Evolutionary conservation across 2,888 invertebrate genomes (phyloP).

Genomic region (Lithophane socia): DNA sequence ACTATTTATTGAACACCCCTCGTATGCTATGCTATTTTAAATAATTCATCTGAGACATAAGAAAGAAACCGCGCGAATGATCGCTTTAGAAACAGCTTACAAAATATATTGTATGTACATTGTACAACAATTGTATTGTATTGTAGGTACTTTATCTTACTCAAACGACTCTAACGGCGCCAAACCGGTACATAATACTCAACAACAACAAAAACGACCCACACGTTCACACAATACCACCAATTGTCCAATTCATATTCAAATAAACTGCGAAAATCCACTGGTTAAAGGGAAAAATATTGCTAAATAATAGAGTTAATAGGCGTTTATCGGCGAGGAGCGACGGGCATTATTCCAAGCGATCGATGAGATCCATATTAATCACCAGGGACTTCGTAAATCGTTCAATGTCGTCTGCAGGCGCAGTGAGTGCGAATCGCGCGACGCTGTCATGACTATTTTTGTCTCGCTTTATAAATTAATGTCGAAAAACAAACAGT

Average conservation of each 20-base stretch:
- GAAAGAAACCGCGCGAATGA: not conserved
- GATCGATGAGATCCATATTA: slow-evolving; percentile 70
- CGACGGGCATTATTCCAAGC: slow-evolving; percentile 66
- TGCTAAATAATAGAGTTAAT: slow-evolving; percentile 65
- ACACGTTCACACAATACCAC: slow-evolving; percentile 41
- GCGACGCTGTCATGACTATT: slow-evolving; percentile 70
- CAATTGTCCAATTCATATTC: slow-evolving; percentile 54
- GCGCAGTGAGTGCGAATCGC: slow-evolving; percentile 73
- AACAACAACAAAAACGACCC: slow-evolving; percentile 12
- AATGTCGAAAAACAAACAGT: slow-evolving; percentile 56
- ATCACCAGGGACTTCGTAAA: slow-evolving; percentile 73
- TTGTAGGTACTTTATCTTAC: slow-evolving; percentile 27
- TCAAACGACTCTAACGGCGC: slow-evolving; percentile 16
- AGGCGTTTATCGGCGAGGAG: slow-evolving; percentile 59
- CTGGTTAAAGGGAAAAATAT: slow-evolving; percentile 56
- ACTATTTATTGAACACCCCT: too few relatives aligned
- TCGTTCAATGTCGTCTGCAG: slow-evolving; percentile 77
- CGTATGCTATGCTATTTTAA: not conserved
- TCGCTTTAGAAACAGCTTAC: not conserved
- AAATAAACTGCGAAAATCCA: slow-evolving; percentile 53
- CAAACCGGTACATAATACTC: slow-evolving; percentile 16
- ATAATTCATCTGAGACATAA: too few relatives aligned
- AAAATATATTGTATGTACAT: slow-evolving; percentile 10
- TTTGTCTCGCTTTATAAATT: slow-evolving; percentile 66
- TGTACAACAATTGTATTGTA: too few relatives aligned